These are phyloP conservation scores for Congeria kusceri DNA, from an alignment of 2,888 invertebrate genomes.

Conservation along the genomic window DNA sequence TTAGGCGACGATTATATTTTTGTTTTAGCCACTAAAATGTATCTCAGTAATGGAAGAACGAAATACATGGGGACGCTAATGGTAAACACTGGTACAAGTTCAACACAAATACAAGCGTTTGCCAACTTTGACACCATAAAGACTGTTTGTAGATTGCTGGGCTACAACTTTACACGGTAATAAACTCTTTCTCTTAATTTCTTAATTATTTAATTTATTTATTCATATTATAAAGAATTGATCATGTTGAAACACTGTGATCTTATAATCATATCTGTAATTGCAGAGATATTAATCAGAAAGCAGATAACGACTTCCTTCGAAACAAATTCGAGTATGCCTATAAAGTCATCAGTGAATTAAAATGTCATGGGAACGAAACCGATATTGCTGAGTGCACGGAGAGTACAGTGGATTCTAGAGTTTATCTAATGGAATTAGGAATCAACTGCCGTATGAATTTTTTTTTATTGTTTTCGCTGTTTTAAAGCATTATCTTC, in stretches of 20 bases:
- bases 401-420: not conserved
- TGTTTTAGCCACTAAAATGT: too few species aligned
- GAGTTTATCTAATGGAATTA: not conserved
- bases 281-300: too few species aligned
- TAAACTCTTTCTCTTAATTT: too few species aligned
- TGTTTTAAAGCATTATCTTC: too few species aligned
- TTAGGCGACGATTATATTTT: too few species aligned
- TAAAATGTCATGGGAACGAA: not conserved
- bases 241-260: too few species aligned
- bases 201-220: too few species aligned
- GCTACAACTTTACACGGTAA: not conserved
- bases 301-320: too few species aligned
- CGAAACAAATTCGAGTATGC: too few species aligned
- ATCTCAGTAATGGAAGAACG: not conserved
- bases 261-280: too few species aligned
- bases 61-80: not conserved
- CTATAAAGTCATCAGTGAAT: not conserved
- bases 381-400: not conserved
- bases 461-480: not conserved
- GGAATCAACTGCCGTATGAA: slow-evolving; percentile 4
- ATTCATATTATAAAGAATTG: too few species aligned
- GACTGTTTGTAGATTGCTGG: not conserved
- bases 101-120: not conserved
- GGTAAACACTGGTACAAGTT: not conserved
- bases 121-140: not conserved